Conservation (phyloP, 2,888 invertebrate species). For the Galerucella calmariensis region DNA sequence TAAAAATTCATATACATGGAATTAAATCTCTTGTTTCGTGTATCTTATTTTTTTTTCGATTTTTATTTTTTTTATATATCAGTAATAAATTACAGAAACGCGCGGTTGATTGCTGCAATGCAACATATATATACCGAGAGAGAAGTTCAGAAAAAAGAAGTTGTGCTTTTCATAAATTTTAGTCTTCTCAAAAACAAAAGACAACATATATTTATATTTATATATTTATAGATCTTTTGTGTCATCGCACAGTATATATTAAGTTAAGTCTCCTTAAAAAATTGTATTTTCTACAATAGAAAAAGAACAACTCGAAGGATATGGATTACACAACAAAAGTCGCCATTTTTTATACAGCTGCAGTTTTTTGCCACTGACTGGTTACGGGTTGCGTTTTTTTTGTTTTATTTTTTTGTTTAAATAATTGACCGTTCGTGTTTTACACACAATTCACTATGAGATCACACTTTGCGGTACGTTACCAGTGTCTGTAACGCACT, state of each 20-base stretch:
- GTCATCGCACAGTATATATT: constrained; percentile 32
- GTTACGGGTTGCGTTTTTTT: constrained; percentile 3
- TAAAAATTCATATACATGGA: constrained; percentile 50
- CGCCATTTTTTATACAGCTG: constrained; percentile 35
- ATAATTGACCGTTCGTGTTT: constrained; percentile 59
- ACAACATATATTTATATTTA: constrained; percentile 22
- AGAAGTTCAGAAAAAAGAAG: constrained; percentile 51
- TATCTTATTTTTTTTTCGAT: constrained; percentile 22
- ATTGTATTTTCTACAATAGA: constrained; percentile 28
- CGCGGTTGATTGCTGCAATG: neutral
- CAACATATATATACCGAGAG: neutral
- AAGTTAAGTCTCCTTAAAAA: constrained; percentile 34
- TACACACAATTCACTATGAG: constrained; percentile 60
- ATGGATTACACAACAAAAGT: constrained; percentile 28
- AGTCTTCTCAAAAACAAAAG: constrained; percentile 28
- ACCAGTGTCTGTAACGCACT: constrained; percentile 57
- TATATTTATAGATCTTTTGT: constrained; percentile 31
- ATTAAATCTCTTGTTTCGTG: constrained; percentile 47
- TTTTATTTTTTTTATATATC: constrained; percentile 10
- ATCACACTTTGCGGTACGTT: constrained; percentile 60
- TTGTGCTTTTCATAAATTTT: constrained; percentile 49
- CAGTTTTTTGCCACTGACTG: constrained; percentile 36
- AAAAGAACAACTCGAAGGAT: constrained; percentile 28
- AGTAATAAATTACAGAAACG: constrained; percentile 19
- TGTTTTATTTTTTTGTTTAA: constrained; percentile 7